Evolutionary conservation across 1,140 invertebrate genomes (phyloP).

Genomic region (Ctenoplectra terminalis): DNA sequence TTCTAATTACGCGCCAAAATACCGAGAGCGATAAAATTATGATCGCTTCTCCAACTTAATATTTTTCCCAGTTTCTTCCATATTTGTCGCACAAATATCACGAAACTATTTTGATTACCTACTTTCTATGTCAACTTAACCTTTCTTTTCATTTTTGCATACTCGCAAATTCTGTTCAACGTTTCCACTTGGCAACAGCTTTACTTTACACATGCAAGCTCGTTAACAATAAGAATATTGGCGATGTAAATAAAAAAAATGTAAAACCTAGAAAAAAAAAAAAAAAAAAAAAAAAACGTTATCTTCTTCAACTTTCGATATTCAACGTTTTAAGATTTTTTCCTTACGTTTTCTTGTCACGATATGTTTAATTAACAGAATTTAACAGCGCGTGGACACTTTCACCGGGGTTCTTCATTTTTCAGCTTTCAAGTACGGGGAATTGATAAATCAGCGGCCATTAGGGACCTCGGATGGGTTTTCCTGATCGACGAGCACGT

Average conservation of each 20-base stretch:
- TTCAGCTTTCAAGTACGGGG: not conserved
- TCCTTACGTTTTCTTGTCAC: not conserved
- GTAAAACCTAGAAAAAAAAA: too few relatives aligned
- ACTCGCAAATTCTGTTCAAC: not conserved
- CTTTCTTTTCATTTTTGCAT: not conserved
- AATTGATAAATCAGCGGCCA: not conserved
- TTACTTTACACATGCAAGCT: too few relatives aligned
- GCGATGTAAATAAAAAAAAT: too few relatives aligned
- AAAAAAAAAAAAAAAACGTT: too few relatives aligned
- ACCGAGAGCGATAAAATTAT: not conserved
- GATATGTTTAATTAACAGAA: not conserved
- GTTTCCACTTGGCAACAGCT: too few relatives aligned
- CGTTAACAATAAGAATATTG: too few relatives aligned
- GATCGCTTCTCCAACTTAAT: not conserved
- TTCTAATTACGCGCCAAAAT: slow-evolving; percentile 1
- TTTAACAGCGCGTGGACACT: not conserved
- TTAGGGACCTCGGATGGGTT: not conserved
- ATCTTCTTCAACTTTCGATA: not conserved
- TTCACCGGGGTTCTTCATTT: not conserved
- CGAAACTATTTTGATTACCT: not conserved
- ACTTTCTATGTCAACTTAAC: slow-evolving; percentile 6
- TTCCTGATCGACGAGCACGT: not conserved
- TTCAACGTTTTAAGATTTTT: not conserved
- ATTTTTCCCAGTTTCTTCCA: not conserved
- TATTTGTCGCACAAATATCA: not conserved